Evolutionary conservation across 2,113 vertebrate genomes (phyloP), one percentile per base, ranked within the genome.

Genomic region (Elgaria multicarinata): DNA sequence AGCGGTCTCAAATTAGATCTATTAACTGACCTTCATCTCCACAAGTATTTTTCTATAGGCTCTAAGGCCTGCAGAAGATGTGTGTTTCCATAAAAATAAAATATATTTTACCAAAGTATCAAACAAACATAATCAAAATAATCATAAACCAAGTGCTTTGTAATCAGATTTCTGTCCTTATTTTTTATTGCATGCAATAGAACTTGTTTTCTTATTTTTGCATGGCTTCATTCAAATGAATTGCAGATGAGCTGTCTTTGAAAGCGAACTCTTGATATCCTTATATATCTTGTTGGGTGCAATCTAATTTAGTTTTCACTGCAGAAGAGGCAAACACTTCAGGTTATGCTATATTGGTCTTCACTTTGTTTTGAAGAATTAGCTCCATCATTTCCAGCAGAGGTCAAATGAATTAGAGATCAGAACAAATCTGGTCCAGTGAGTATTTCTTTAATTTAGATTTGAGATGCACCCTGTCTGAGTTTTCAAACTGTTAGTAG

Each of bases 181-280:
- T 78, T 88, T 81, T 86, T 89, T 72, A 42, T 44, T 82, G 36
- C 31, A 31, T 53, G 46, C 72, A 44, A 4, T 44, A 72, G 89
- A 75, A 24, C 83, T 92, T 72, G n/a, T 92, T 88, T 93, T 50
- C 33, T 74, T 89, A 83, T 83, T 89, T 50, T 76, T 83, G 39
- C 58, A 50, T 74, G 66, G 44, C 90, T 31, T 83, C 24, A 62
- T 58, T 85, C 50, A 50, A 55, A 93, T 72, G 58, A 89, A 76
- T 85, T 88, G 28, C 66, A 89, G 72, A 58, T 71, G 18, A 71
- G 33, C 12, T 55, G 83, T 58, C 64, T 86, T 83, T 86, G 89
- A 78, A 86, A 93, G 83, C n/a, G 79, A 64, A 0, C 2, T 12
- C 33, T n/a, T 89, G 84, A 3, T 88, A 55, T 7, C 66, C 81